Evolutionary conservation across 1,140 invertebrate species (phyloP).

Genomic region (Notospermus geniculatus): DNA sequence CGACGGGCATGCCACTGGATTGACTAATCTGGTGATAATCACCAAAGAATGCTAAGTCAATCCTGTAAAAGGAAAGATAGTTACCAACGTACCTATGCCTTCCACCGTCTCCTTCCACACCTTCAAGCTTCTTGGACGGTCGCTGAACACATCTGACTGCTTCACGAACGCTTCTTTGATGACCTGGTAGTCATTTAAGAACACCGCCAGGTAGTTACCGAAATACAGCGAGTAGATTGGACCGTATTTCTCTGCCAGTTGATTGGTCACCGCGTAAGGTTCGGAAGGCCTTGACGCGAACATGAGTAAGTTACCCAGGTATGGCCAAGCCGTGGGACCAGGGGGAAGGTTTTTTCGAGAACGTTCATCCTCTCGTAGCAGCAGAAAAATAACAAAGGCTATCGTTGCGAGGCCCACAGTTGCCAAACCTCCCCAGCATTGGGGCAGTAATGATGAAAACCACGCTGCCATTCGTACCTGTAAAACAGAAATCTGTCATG

Average conservation of each 20-base stretch:
- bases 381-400: too few relatives aligned
- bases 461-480: too few relatives aligned
- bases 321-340: not conserved
- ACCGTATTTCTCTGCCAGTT: conserved; percentile 16
- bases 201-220: conserved; percentile 16
- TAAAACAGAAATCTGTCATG: too few relatives aligned
- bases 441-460: too few relatives aligned
- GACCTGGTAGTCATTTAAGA: conserved; percentile 23
- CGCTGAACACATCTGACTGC: conserved; percentile 16
- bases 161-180: conserved; percentile 25
- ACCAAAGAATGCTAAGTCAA: too few relatives aligned
- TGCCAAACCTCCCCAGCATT: too few relatives aligned
- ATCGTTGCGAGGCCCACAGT: too few relatives aligned
- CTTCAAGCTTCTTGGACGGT: conserved; percentile 11
- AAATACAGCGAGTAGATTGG: conserved; percentile 20
- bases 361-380: not conserved
- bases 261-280: too few relatives aligned
- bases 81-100: not conserved
- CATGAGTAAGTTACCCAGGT: not conserved
- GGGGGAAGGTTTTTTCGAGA: not conserved
- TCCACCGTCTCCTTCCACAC: not conserved
- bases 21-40: too few relatives aligned
- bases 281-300: not conserved
- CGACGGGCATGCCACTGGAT: too few relatives aligned
- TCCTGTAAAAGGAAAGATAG: too few relatives aligned